A percentile compares a stretch with the other conserved stretches of the same genome.
Conservation (phyloP, 2,888 invertebrate genomes). For the Lycocerus yunnanus region DNA sequence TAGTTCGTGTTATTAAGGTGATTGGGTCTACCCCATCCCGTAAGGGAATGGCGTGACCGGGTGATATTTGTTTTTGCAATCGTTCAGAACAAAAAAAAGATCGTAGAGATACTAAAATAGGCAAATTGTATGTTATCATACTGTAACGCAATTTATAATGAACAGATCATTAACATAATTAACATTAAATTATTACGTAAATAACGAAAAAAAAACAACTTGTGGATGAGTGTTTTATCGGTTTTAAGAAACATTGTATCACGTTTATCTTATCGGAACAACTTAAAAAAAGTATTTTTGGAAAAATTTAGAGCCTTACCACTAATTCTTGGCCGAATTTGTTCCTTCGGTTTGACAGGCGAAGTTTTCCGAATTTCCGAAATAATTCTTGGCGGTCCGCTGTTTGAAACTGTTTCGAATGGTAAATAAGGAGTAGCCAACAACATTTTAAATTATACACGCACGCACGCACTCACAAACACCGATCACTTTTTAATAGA, state of each 20-base stretch:
- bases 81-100: neutral
- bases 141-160: neutral
- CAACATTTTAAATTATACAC: conserved; percentile 25
- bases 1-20: neutral
- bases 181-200: neutral
- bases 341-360: conserved; percentile 37
- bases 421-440: conserved; percentile 34
- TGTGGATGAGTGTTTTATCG: neutral
- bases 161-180: neutral
- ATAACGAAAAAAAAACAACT: neutral
- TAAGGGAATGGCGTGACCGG: neutral
- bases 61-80: neutral
- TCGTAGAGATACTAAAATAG: neutral
- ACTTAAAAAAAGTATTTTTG: neutral
- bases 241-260: neutral
- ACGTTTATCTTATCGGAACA: neutral
- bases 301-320: conserved; percentile 41
- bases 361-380: conserved; percentile 50
- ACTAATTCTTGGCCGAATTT: conserved; percentile 48
- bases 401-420: conserved; percentile 30
- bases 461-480: neutral
- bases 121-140: neutral
- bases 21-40: neutral
- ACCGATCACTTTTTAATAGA: neutral
- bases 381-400: conserved; percentile 51